Evolutionary conservation across 2,113 vertebrate genomes (phyloP).

Genomic region (Tupaia chinensis): DNA sequence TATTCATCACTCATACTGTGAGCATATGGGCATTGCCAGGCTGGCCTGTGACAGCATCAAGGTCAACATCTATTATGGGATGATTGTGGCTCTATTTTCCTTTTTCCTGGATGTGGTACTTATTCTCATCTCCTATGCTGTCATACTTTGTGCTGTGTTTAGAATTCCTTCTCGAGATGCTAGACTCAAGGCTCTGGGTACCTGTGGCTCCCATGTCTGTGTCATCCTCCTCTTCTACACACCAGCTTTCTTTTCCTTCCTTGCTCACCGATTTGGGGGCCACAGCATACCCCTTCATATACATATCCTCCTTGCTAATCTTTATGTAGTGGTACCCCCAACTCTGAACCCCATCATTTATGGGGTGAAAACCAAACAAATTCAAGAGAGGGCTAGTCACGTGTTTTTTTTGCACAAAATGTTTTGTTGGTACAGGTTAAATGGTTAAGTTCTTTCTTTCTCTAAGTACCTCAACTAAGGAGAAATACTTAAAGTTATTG

Average conservation of each 20-base stretch:
- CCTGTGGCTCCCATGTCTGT: conserved; percentile 69
- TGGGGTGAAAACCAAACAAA: conserved; percentile 64
- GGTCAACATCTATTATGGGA: conserved; percentile 69
- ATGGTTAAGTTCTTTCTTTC: not conserved
- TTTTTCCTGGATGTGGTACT: conserved; percentile 51
- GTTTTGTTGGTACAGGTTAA: not conserved
- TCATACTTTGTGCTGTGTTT: conserved; percentile 62
- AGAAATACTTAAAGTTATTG: not conserved
- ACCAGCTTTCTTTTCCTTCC: conserved; percentile 66
- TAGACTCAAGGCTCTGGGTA: conserved; percentile 49
- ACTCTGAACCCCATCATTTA: conserved; percentile 75
- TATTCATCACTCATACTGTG: conserved; percentile 73
- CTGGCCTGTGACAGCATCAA: conserved; percentile 62
- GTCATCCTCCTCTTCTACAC: conserved; percentile 63
- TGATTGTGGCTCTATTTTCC: conserved; percentile 42
- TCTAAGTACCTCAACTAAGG: not conserved
- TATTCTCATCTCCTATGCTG: conserved; percentile 51
- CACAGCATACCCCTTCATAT: conserved; percentile 30
- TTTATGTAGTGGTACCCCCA: conserved; percentile 65
- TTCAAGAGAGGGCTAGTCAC: conserved; percentile 47
- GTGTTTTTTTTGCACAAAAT: conserved; percentile 26
- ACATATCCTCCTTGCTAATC: conserved; percentile 63
- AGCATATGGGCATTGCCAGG: conserved; percentile 74
- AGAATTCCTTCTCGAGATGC: conserved; percentile 54
- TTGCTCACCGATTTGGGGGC: conserved; percentile 29